Evolutionary conservation across 2,113 vertebrate genomes (phyloP).

Genomic region (Merops nubicus): DNA sequence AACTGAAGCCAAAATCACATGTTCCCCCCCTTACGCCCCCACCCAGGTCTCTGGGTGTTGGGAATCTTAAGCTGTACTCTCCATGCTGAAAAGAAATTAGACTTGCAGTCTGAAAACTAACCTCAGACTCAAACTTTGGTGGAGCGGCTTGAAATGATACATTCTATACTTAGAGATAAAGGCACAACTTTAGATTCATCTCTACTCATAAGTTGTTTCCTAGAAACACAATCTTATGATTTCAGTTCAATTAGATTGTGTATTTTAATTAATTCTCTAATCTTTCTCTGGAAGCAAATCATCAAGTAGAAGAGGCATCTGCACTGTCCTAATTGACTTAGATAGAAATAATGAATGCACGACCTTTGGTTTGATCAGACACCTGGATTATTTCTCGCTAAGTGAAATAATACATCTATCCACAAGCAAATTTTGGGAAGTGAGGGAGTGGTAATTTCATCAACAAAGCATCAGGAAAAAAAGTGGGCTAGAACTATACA

Average conservation of each 20-base stretch:
- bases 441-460: neutral
- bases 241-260: constrained; percentile 17
- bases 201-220: constrained; percentile 32
- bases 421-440: neutral
- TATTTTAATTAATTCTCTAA: constrained; percentile 49
- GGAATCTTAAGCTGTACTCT: constrained; percentile 17
- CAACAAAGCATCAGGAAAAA: neutral
- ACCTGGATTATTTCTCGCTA: constrained; percentile 45
- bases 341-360: constrained; percentile 8
- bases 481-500: neutral
- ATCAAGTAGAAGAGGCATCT: constrained; percentile 38
- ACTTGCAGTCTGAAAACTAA: neutral
- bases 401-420: constrained; percentile 8
- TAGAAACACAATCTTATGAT: constrained; percentile 44
- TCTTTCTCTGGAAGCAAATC: constrained; percentile 15
- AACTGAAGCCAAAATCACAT: constrained; percentile 56
- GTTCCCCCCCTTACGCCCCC: neutral
- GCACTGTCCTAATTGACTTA: constrained; percentile 12
- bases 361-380: neutral
- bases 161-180: neutral
- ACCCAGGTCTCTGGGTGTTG: neutral
- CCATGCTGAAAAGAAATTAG: constrained; percentile 20
- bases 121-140: constrained; percentile 1
- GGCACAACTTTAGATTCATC: neutral
- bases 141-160: neutral